Evolutionary conservation across 1,140 invertebrate species (phyloP).

Genomic region (Eufriesea mexicana): DNA sequence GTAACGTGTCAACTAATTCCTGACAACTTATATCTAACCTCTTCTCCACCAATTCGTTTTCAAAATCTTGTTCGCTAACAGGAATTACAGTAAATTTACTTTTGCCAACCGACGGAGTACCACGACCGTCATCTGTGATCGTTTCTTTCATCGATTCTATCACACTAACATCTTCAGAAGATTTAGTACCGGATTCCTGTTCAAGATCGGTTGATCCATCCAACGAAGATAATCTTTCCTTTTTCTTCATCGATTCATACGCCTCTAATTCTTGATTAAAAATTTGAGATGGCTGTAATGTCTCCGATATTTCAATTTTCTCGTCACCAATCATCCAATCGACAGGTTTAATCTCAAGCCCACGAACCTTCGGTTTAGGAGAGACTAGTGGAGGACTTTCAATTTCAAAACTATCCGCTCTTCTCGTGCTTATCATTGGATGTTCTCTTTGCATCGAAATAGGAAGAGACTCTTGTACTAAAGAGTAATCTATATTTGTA

Average conservation of each 20-base stretch:
- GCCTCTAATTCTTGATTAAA: slow-evolving; percentile 80
- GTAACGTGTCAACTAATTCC: slow-evolving; percentile 77
- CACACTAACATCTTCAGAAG: slow-evolving; percentile 66
- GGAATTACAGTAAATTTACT: slow-evolving; percentile 73
- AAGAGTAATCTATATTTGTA: slow-evolving; percentile 70
- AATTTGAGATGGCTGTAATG: slow-evolving; percentile 75
- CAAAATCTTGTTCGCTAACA: slow-evolving; percentile 75
- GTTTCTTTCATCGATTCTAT: slow-evolving; percentile 63
- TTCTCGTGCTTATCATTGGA: background rate
- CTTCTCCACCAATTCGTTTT: slow-evolving; percentile 78
- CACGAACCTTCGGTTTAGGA: slow-evolving; percentile 65
- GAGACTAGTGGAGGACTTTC: slow-evolving; percentile 77
- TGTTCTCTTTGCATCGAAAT: background rate
- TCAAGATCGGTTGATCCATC: slow-evolving; percentile 58
- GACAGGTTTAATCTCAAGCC: slow-evolving; percentile 77
- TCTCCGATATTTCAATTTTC: slow-evolving; percentile 79
- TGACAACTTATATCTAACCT: slow-evolving; percentile 79
- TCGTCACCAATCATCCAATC: slow-evolving; percentile 81
- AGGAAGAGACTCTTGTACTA: slow-evolving; percentile 60
- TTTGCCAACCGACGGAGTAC: slow-evolving; percentile 24
- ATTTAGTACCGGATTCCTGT: slow-evolving; percentile 62
- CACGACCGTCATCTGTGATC: background rate
- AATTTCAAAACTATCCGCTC: slow-evolving; percentile 76
- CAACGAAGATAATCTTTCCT: slow-evolving; percentile 46
- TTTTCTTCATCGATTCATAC: slow-evolving; percentile 70